These are phyloP conservation scores for Lipophrys pholis DNA, from an alignment of 2,113 vertebrate species.

Conservation along the genomic window DNA sequence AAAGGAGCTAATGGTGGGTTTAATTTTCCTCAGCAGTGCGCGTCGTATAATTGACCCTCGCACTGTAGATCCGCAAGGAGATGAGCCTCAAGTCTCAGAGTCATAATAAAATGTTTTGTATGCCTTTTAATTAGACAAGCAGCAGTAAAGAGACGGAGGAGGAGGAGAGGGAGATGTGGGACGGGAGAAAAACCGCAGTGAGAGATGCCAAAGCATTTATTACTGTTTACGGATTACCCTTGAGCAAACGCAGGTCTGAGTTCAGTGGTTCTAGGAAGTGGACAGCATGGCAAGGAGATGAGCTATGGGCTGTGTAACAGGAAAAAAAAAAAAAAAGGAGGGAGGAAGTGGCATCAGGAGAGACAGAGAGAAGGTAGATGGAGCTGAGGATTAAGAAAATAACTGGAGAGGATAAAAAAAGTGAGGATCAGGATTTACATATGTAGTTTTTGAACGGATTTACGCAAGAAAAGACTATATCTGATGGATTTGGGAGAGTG, in stretches of 20 bases:
- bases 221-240: slow-evolving; percentile 44
- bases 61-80: slow-evolving; percentile 51
- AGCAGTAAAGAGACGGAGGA: slow-evolving; percentile 34
- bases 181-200: slow-evolving; percentile 6
- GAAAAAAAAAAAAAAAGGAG: slow-evolving; percentile 5
- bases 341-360: neutral
- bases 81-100: slow-evolving; percentile 42
- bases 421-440: slow-evolving; percentile 52
- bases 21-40: slow-evolving; percentile 63
- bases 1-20: slow-evolving; percentile 72
- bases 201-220: slow-evolving; percentile 30
- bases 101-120: slow-evolving; percentile 60
- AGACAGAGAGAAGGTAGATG: slow-evolving; percentile 16
- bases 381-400: slow-evolving; percentile 53
- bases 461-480: slow-evolving; percentile 39
- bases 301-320: neutral
- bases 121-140: slow-evolving; percentile 66
- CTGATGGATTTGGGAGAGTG: slow-evolving; percentile 61
- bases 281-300: neutral
- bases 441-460: slow-evolving; percentile 53
- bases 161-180: neutral
- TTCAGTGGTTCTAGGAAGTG: slow-evolving; percentile 7
- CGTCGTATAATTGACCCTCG: slow-evolving; percentile 76
- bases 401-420: slow-evolving; percentile 17
- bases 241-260: slow-evolving; percentile 29